phyloP scores from a whole-genome alignment of 2,113 vertebrate genomes.

The Neotoma lepida region DNA sequence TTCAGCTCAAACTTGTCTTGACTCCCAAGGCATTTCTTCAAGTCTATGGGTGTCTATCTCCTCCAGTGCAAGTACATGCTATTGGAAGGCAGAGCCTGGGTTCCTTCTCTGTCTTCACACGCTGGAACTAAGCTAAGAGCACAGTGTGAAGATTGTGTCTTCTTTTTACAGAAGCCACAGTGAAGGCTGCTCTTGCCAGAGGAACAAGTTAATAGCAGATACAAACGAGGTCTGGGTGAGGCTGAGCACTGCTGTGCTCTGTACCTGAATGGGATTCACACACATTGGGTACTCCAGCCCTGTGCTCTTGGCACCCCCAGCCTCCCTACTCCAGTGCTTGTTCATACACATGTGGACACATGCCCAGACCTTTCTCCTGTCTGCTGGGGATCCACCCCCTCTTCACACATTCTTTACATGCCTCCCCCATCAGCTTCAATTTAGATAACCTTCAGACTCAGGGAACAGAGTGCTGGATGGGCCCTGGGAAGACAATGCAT shows the following conservation, averaged over 20 bases:
- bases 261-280: slow-evolving; percentile 10
- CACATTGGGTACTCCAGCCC: background rate
- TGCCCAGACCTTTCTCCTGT: slow-evolving; percentile 30
- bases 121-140: background rate
- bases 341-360: slow-evolving; percentile 45
- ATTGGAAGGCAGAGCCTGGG: background rate
- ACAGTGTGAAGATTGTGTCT: background rate
- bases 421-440: slow-evolving; percentile 46
- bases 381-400: background rate
- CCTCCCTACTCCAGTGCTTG: slow-evolving; percentile 35
- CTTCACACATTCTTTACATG: slow-evolving; percentile 44
- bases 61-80: background rate
- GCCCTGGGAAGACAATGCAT: background rate
- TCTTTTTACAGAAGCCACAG: background rate
- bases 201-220: slow-evolving; percentile 42
- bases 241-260: slow-evolving; percentile 20
- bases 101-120: background rate
- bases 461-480: background rate
- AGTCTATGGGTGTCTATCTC: background rate
- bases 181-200: slow-evolving; percentile 31
- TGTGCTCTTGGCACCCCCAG: slow-evolving; percentile 23
- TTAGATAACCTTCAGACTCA: slow-evolving; percentile 59
- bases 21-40: slow-evolving; percentile 29
- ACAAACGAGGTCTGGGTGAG: slow-evolving; percentile 27
- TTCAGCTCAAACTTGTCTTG: slow-evolving; percentile 37